A percentile compares a stretch with the other conserved stretches of the same genome.
Evolutionary conservation across 2,888 invertebrate species (phyloP).

Genomic region (Chesias legatella): DNA sequence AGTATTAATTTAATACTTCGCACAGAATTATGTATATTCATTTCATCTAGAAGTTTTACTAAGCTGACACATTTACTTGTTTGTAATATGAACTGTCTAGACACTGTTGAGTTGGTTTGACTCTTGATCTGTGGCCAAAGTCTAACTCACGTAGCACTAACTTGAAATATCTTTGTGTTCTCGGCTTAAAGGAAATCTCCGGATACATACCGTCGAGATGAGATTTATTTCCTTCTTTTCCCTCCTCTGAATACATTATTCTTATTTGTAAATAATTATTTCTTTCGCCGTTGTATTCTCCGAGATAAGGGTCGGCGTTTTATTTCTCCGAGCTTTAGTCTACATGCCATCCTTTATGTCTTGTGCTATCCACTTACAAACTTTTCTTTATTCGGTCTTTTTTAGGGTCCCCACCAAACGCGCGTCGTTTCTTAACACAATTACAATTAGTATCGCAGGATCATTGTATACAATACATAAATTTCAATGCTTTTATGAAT

Average conservation of each 20-base stretch:
- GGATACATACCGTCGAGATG: constrained; percentile 40
- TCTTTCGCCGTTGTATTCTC: constrained; percentile 31
- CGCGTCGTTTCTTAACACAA: too few species aligned
- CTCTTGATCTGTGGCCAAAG: constrained; percentile 8
- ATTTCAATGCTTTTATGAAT: too few species aligned
- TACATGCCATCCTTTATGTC: constrained; percentile 5
- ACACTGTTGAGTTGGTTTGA: constrained; percentile 8
- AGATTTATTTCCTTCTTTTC: constrained; percentile 54
- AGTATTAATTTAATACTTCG: neutral
- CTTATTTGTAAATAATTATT: constrained; percentile 62
- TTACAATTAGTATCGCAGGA: too few species aligned
- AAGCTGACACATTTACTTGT: constrained; percentile 4
- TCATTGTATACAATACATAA: too few species aligned
- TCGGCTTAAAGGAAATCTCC: constrained; percentile 35
- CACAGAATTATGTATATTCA: constrained; percentile 6
- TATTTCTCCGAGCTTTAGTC: constrained; percentile 22
- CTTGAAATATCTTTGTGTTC: constrained; percentile 26
- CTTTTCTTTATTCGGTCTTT: constrained; percentile 3
- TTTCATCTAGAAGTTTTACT: constrained; percentile 7
- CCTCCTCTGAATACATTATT: constrained; percentile 54
- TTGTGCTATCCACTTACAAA: constrained; percentile 1
- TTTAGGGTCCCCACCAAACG: neutral
- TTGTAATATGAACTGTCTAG: constrained; percentile 14
- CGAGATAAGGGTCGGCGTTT: constrained; percentile 39
- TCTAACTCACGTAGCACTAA: constrained; percentile 15